Evolutionary conservation across 2,113 vertebrate species (phyloP).

Genomic region (Labeo catla): DNA sequence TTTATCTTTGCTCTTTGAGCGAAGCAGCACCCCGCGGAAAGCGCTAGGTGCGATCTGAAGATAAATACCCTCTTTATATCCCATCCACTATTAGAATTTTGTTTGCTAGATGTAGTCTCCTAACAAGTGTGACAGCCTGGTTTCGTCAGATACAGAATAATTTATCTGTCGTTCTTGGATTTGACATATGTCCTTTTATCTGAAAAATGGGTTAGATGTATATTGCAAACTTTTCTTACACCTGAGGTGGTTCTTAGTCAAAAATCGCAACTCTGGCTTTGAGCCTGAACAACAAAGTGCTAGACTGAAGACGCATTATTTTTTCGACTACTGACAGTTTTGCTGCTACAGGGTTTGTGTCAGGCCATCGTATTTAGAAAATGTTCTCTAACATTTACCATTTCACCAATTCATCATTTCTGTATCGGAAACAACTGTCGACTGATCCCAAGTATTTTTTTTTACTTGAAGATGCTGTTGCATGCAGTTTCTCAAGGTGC

Average conservation of each 20-base stretch:
- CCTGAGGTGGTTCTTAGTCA: conserved; percentile 15
- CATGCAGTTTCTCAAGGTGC: background rate
- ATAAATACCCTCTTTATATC: conserved; percentile 23
- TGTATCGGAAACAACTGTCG: background rate
- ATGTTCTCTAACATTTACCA: background rate
- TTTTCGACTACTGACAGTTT: conserved; percentile 14
- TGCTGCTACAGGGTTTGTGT: background rate
- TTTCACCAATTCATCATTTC: conserved; percentile 2
- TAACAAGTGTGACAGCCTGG: conserved; percentile 1
- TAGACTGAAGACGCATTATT: background rate
- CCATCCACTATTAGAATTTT: conserved; percentile 17
- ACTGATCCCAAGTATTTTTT: background rate
- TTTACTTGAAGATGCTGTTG: conserved; percentile 9
- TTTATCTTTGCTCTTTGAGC: conserved; percentile 21
- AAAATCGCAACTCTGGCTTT: conserved; percentile 1
- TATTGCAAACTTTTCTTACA: conserved; percentile 7
- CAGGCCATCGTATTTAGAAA: background rate
- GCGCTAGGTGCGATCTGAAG: background rate
- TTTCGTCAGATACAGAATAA: background rate
- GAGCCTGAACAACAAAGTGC: background rate
- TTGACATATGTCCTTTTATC: background rate
- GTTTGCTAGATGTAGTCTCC: background rate
- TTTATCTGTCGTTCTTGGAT: background rate
- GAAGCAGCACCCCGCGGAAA: background rate
- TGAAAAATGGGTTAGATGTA: conserved; percentile 14